Evolutionary conservation across 2,888 invertebrate genomes (phyloP).

Genomic region (Phlogophora meticulosa): DNA sequence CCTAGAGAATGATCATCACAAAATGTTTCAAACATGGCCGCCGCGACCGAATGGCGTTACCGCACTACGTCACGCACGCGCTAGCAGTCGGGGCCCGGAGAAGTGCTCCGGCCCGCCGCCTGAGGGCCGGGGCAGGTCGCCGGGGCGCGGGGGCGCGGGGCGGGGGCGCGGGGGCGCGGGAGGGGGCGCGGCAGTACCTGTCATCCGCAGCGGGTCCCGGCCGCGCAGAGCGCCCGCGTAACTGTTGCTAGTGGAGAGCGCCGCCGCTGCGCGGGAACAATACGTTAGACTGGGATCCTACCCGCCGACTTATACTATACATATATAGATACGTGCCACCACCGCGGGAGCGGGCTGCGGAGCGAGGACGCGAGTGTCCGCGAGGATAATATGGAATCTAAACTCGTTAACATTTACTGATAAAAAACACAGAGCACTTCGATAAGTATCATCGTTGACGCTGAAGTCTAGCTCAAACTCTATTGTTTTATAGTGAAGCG

Average conservation of each 20-base stretch:
- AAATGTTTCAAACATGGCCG: no score
- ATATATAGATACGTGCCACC: constrained; percentile 27
- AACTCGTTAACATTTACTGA: not conserved
- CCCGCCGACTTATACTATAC: constrained; percentile 18
- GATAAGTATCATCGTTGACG: constrained; percentile 39
- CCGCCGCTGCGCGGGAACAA: constrained; percentile 71
- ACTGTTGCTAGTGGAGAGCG: constrained; percentile 89
- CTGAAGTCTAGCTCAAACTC: not conserved
- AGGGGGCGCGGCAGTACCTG: constrained; percentile 93
- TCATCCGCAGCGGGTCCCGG: constrained; percentile 95
- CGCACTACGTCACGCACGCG: no score
- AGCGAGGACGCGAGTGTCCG: not conserved
- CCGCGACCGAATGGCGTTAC: no score
- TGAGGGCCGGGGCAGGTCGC: not conserved
- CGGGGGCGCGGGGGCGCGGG: constrained; percentile 33
- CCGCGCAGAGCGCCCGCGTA: constrained; percentile 98
- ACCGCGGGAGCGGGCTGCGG: constrained; percentile 16
- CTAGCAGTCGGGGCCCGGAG: constrained; percentile 10
- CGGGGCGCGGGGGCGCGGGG: constrained; percentile 8
- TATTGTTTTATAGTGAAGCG: not conserved
- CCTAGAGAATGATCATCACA: no score
- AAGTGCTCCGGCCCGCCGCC: constrained; percentile 19
- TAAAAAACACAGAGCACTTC: constrained; percentile 12
- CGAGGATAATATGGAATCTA: not conserved
- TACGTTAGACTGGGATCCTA: constrained; percentile 60